Conservation (phyloP, 1,140 invertebrate genomes). For the Zaprionus davidi region DNA sequence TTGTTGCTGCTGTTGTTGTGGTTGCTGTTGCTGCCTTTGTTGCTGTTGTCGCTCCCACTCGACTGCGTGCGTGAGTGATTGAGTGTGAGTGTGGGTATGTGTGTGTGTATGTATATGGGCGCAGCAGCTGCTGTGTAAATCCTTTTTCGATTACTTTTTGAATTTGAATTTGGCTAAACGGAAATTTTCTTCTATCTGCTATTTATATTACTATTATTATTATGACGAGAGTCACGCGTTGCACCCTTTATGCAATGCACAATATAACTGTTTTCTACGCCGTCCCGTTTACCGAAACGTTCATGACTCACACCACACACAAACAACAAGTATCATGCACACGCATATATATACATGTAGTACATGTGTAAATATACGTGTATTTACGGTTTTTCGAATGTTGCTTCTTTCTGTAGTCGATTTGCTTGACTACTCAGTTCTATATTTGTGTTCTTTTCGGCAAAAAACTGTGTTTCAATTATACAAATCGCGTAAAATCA, state of each 20-base stretch:
- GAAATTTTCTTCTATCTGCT: slow-evolving; percentile 7
- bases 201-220: not conserved
- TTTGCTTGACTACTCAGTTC: not conserved
- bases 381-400: not conserved
- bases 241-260: slow-evolving; percentile 48
- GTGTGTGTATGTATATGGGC: slow-evolving; percentile 21
- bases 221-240: slow-evolving; percentile 39
- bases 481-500: slow-evolving; percentile 12
- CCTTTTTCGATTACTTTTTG: slow-evolving; percentile 35
- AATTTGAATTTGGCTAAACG: slow-evolving; percentile 15
- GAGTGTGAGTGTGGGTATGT: slow-evolving; percentile 20
- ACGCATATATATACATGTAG: slow-evolving; percentile 16
- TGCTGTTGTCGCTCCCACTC: slow-evolving; percentile 36
- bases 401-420: not conserved
- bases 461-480: slow-evolving; percentile 18
- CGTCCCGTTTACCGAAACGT: slow-evolving; percentile 52
- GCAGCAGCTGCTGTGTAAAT: slow-evolving; percentile 50
- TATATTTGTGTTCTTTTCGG: not conserved
- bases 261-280: slow-evolving; percentile 50
- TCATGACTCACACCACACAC: slow-evolving; percentile 58
- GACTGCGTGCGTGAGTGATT: slow-evolving; percentile 12
- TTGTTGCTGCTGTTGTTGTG: slow-evolving; percentile 16
- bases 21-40: slow-evolving; percentile 16
- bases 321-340: slow-evolving; percentile 49
- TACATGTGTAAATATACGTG: slow-evolving; percentile 11